Base-by-base conservation (phyloP, 2,888 invertebrate species). In the Lithophane socia region DNA sequence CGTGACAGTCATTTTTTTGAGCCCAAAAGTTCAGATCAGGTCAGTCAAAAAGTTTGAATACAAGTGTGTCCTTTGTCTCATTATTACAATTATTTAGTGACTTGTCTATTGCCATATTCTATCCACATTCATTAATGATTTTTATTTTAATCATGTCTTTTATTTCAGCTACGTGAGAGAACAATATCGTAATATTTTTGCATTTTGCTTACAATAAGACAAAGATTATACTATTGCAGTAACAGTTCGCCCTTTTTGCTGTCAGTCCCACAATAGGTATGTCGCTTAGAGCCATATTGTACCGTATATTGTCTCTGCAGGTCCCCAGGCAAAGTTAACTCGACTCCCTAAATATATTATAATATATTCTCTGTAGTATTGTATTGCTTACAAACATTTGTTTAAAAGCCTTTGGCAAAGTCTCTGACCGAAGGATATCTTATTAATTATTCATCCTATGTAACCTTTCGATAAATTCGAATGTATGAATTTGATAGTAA, bases 221-320 rank as follows among this genome's bases (percentile, higher is more conserved):
- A n/a, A 12, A 56, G n/a, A 12, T n/a, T 12, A 4, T n/a, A 56
- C 12, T 52, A 52, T 52, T 63, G 10, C 16, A 72, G n/a, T n/a
- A n/a, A n/a, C n/a, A n/a, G 63, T n/a, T 16, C 21, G 54, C 37
- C 0, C 9, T 21, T 63, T 37, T 13, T n/a, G 49, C 12, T 49
- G 13, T 60, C 37, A 67, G 58, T 49, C 24, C 42, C 60, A 58
- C 24, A 70, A 70, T 56, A 54, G 21, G 9, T 3, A 54, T 54
- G 64, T 64, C 16, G 21, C 13, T 16, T 12, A n/a, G 21, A 54
- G 2, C 7, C 7, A 18, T 44, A 61, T 29, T 60, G 16, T 61
- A 42, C 16, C 42, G 21, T 63, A 16, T 49, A 77, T 68, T 77
- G 69, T 21, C 49, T 8, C 21, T 58, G n/a, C 21, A 16, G 29